A percentile compares a stretch with the other conserved stretches of the same genome.
phyloP scores from a whole-genome alignment of 2,797 vertebrate genomes.

The Peromyscus melanophrys region DNA sequence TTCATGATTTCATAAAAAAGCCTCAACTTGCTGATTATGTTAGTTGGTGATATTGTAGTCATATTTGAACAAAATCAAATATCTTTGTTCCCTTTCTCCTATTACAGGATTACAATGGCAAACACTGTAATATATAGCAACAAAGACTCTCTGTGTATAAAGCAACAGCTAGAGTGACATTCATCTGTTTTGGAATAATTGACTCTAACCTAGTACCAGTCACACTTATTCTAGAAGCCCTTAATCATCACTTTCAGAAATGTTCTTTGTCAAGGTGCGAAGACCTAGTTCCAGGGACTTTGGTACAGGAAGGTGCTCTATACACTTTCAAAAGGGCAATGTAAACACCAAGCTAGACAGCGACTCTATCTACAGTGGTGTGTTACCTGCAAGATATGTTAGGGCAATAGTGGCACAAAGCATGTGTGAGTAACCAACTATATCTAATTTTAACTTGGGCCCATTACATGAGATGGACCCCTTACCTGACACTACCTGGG shows the following conservation, averaged over 20 bases:
- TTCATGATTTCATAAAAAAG: constrained; percentile 55
- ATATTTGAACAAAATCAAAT: constrained; percentile 36
- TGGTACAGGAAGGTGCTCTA: not conserved
- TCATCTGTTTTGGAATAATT: constrained; percentile 10
- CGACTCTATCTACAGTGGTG: not conserved
- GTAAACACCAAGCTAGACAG: not conserved
- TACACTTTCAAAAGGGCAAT: not conserved
- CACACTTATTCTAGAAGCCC: not conserved
- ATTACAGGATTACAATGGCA: not conserved
- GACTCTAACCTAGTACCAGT: not conserved
- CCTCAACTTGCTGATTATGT: not conserved
- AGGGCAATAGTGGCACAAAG: not conserved
- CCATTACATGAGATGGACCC: not conserved
- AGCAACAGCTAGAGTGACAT: not conserved
- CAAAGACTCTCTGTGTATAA: constrained; percentile 15
- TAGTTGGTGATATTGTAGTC: not conserved
- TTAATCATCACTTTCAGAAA: constrained; percentile 1
- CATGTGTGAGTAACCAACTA: not conserved
- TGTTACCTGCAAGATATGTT: not conserved
- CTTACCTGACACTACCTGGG: not conserved
- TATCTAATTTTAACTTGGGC: not conserved
- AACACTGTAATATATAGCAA: not conserved
- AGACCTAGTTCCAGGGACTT: not conserved
- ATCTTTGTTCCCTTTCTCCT: not conserved
- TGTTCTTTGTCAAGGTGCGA: not conserved